Conservation (phyloP, 2,113 vertebrate genomes). For the Archocentrus centrarchus region DNA sequence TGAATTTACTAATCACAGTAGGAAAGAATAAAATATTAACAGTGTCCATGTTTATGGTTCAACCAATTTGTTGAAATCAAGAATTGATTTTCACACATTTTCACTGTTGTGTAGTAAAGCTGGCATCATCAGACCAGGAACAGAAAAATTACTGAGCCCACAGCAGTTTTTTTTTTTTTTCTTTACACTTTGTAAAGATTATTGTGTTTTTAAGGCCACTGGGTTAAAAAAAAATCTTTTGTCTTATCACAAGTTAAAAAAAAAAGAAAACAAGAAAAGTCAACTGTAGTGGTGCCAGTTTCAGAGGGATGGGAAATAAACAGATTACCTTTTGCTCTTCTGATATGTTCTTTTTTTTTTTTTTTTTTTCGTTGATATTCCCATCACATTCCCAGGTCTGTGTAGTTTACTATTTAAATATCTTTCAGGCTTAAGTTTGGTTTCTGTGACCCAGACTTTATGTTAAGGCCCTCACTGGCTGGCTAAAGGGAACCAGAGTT, state of each 20-base stretch:
- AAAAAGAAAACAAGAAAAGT: neutral
- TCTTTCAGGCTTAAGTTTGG: accelerated
- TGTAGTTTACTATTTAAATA: neutral
- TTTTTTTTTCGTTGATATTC: neutral
- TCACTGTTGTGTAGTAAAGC: too few relatives aligned
- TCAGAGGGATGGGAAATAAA: neutral
- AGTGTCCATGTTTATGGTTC: neutral
- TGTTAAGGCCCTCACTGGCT: neutral
- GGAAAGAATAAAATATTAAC: too few relatives aligned
- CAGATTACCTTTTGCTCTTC: neutral
- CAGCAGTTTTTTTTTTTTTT: too few relatives aligned
- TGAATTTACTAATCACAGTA: too few relatives aligned
- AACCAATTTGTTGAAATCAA: neutral
- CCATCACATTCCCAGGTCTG: neutral
- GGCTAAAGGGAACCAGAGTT: neutral
- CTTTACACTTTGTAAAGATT: neutral
- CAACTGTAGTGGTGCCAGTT: neutral
- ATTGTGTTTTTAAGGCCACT: neutral
- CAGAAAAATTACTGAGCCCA: too few relatives aligned
- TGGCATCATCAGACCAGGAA: too few relatives aligned
- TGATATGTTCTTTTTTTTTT: neutral
- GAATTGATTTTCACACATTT: too few relatives aligned
- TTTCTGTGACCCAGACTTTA: neutral
- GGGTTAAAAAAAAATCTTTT: neutral
- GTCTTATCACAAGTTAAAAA: neutral